phyloP scores from a whole-genome alignment of 2,888 invertebrate species.

The Heliconius ismenius region DNA sequence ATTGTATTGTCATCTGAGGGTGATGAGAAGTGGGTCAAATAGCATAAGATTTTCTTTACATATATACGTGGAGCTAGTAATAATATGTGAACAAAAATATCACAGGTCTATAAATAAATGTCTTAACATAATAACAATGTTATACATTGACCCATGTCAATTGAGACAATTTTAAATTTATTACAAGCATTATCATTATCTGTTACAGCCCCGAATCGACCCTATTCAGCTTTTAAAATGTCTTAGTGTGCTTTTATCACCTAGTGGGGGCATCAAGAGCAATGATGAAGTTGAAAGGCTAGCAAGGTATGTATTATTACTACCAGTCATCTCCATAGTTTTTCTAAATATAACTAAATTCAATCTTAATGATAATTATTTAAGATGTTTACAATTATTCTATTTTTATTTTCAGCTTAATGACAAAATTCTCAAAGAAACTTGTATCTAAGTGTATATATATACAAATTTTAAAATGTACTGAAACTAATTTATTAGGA shows the following conservation, averaged over 20 bases:
- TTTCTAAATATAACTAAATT: neutral
- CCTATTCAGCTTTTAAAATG: slow-evolving; percentile 94
- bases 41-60: neutral
- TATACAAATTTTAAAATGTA: slow-evolving; percentile 94
- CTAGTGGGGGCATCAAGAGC: slow-evolving; percentile 93
- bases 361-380: neutral
- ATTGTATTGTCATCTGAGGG: neutral
- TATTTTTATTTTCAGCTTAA: slow-evolving; percentile 86
- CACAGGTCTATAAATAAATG: neutral
- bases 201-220: slow-evolving; percentile 94
- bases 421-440: slow-evolving; percentile 97
- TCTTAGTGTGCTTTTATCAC: slow-evolving; percentile 91
- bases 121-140: neutral
- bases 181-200: slow-evolving; percentile 45
- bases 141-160: neutral
- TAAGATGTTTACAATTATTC: neutral
- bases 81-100: neutral
- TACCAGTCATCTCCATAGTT: neutral
- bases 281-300: slow-evolving; percentile 93
- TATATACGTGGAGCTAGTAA: neutral
- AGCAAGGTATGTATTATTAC: slow-evolving; percentile 85
- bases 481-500: slow-evolving; percentile 90
- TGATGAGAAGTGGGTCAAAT: too few relatives aligned
- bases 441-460: slow-evolving; percentile 97
- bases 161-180: neutral